A percentile compares a stretch with the other conserved stretches of the same genome.
phyloP scores from a whole-genome alignment of 2,113 vertebrate species.

The Alligator mississippiensis region DNA sequence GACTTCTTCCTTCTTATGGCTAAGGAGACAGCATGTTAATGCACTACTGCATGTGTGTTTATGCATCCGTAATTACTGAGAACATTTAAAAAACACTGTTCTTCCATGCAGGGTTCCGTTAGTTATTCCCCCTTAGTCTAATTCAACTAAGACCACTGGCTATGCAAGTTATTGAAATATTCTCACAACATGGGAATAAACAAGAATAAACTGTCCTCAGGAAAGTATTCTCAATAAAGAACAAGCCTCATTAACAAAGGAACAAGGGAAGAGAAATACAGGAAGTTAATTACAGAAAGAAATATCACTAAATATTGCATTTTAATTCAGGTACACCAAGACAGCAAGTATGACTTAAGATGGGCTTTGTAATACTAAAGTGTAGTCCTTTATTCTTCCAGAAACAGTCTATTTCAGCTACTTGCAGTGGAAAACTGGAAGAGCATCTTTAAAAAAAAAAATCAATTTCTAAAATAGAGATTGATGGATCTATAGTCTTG shows the following conservation, averaged over 20 bases:
- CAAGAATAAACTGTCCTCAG: neutral
- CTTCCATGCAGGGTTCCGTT: neutral
- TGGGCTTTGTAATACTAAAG: too few relatives aligned
- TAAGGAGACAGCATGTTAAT: neutral
- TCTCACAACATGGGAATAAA: neutral
- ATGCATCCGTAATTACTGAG: neutral
- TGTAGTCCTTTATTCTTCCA: too few relatives aligned
- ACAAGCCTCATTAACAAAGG: neutral
- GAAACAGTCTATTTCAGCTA: constrained; percentile 31
- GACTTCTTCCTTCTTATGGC: neutral
- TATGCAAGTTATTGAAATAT: neutral
- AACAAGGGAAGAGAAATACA: neutral
- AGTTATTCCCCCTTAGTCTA: neutral
- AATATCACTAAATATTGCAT: neutral
- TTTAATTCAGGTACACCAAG: neutral
- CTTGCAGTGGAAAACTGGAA: neutral
- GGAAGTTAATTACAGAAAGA: neutral
- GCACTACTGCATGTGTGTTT: neutral
- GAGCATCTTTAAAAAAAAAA: too few relatives aligned
- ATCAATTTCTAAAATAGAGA: too few relatives aligned
- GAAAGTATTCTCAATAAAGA: neutral
- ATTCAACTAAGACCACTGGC: neutral
- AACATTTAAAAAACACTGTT: neutral
- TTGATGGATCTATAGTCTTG: too few relatives aligned
- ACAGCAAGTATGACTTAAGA: too few relatives aligned